Evolutionary conservation across 2,113 vertebrate species (phyloP), one percentile per base, ranked within the genome.

Genomic region (Prinia subflava): DNA sequence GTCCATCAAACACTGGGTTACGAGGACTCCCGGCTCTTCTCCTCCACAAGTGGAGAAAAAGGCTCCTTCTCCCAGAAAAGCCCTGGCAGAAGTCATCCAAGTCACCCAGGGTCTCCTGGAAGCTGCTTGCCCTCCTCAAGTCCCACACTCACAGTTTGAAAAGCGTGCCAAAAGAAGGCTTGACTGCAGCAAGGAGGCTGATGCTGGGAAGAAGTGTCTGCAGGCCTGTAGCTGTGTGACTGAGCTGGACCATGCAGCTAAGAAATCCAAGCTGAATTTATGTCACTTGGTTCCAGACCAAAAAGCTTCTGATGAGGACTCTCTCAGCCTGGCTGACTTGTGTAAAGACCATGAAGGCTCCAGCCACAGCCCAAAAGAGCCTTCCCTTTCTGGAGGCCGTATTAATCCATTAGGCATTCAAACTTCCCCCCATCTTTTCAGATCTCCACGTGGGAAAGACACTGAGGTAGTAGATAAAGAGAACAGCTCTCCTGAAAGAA

Each of bases 121-220:
- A 39, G 80, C 52, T 35, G 2, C 84, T 53, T 79, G 52, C 15
- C 23, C 68, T 91, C 74, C 93, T 50, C 87, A 90, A 44, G 42
- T 75, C 53, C 84, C 52, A 44, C 81, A 79, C 33, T 70, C 10
- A 0, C 95, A 62, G 75, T 78, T 90, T 22, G 98, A 99, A 78
- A 98, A 98, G 20, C 97, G 98, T 68, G 99, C 98, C 49, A 99
- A 99, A 94, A 98, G 99, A 83, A 98, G 99, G 75, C 98, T 99
- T 52, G 99, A 99, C 86, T 98, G 98, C 2, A 97, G 97, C 42
- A 84, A 94, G 65, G 97, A 96, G 8, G 85, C 96, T 1, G 52
- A 88, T 11, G 86, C 2, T 0, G 96, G 95, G 49, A 91, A 95
- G 6, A 94, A 97, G 87, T 98, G 98, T 53, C 91, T 96, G 25